Base-by-base conservation (phyloP, 2,888 invertebrate genomes). In the Lepeophtheirus nordmannii region DNA sequence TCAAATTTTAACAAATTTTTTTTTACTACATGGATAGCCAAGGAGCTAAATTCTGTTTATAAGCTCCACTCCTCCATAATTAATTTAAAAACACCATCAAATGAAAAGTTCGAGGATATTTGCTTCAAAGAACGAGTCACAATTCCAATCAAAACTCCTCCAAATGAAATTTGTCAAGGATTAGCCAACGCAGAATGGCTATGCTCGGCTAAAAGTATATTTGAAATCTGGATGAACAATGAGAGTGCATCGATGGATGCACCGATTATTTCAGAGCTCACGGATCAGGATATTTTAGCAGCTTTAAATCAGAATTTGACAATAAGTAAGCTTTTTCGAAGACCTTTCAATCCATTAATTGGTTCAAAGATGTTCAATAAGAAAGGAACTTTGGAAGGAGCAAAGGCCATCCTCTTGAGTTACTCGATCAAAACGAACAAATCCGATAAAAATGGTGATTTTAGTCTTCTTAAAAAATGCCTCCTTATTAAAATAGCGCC, bases 51-150 rank as follows among this genome's bases (percentile, higher is more conserved):
- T 14, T 1, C 14, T 5, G 17, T 46, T 46, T 46, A 46, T 17
- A 46, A 46, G 53, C 53, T 46, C 8, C 53, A 46, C 17, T 46
- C 53, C 53, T 46, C 53, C 8, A 46, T 46, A 14, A 14, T 46
- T 17, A 46, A 46, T n/a, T n/a, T 46, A 14, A 14, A 46, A n/a
- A 5, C 53, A 3, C 53, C 53, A n/a, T 46, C 53, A 3, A 46
- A 46, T 46, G n/a, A 14, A n/a, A n/a, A 2, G 5, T 46, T 46
- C 17, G 8, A 46, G 8, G 53, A 14, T 8, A 2, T 46, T 46
- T 46, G 53, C 53, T 46, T 46, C 53, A 46, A 46, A 17, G 53
- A 46, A 17, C 53, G 53, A n/a, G 53, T 46, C 53, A n/a, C 53
- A n/a, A 5, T n/a, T 17, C 53, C 53, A 46, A 17, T n/a, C 8